A percentile compares a stretch with the other conserved stretches of the same genome.
phyloP scores from a whole-genome alignment of 2,888 invertebrate species.

The Synergus itoensis region DNA sequence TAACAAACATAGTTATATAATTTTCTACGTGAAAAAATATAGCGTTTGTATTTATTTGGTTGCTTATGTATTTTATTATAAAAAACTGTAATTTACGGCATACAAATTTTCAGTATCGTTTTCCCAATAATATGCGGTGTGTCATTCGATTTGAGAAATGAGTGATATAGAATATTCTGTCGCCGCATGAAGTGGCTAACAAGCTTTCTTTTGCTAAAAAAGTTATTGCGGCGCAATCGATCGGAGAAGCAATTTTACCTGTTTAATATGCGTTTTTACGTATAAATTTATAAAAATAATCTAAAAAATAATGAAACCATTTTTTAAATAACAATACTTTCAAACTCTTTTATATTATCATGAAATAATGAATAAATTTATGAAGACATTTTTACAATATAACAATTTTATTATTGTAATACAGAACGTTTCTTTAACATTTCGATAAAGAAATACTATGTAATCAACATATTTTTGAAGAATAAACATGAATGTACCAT shows the following conservation, averaged over 20 bases:
- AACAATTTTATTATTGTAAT: not conserved
- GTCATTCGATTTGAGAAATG: not conserved
- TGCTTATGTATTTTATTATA: not conserved
- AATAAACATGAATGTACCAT: too few relatives aligned
- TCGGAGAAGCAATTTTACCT: not conserved
- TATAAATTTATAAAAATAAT: not conserved
- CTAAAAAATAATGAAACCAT: not conserved
- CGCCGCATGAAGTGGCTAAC: not conserved
- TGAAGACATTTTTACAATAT: not conserved
- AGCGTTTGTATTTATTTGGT: not conserved
- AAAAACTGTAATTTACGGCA: not conserved
- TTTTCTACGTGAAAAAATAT: not conserved
- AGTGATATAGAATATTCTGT: not conserved
- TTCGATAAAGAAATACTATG: not conserved
- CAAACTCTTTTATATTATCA: not conserved
- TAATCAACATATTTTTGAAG: too few relatives aligned
- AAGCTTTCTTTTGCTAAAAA: not conserved
- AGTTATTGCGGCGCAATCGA: not conserved
- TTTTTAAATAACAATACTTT: not conserved
- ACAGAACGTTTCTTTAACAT: not conserved
- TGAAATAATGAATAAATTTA: not conserved
- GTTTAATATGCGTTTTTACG: not conserved
- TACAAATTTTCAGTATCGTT: not conserved
- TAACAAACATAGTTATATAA: not conserved
- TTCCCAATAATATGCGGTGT: not conserved